Conservation (phyloP, 2,797 vertebrate genomes). For the Triplophysa bombifrons region DNA sequence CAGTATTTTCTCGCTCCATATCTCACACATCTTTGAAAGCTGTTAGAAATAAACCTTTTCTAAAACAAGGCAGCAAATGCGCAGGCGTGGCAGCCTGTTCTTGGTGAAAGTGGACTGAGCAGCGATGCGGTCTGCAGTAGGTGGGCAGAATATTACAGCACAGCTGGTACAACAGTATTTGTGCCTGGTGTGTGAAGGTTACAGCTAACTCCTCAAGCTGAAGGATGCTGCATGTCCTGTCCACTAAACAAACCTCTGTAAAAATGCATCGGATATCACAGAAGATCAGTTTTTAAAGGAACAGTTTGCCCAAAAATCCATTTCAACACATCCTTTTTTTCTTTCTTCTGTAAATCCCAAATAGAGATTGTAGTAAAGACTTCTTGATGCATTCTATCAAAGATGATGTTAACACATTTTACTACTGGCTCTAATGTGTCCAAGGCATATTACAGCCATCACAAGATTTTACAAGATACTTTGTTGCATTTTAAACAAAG, state of each 20-base stretch:
- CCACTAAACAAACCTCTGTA: neutral
- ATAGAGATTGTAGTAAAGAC: no score
- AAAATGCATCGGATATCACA: neutral
- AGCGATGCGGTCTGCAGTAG: constrained; percentile 26
- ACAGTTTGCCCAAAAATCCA: neutral
- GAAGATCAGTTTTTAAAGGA: neutral
- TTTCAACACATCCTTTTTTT: neutral
- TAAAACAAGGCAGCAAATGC: constrained; percentile 7
- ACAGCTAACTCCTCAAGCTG: neutral
- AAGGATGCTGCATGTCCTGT: constrained; percentile 15
- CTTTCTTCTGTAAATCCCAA: no score
- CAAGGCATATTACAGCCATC: neutral
- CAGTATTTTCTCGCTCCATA: neutral
- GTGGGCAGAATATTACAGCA: constrained; percentile 34
- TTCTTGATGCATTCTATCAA: neutral
- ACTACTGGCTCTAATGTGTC: neutral
- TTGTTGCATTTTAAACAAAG: neutral
- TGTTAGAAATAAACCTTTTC: constrained; percentile 18
- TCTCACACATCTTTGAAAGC: constrained; percentile 10
- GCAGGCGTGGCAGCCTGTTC: constrained; percentile 13
- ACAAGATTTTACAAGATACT: neutral
- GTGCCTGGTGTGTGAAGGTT: constrained; percentile 29
- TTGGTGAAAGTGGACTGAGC: constrained; percentile 12
- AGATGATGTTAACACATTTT: neutral
- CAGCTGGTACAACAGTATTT: constrained; percentile 35